phyloP scores from a whole-genome alignment of 2,113 vertebrate species.

The Melanocharis versteri region DNA sequence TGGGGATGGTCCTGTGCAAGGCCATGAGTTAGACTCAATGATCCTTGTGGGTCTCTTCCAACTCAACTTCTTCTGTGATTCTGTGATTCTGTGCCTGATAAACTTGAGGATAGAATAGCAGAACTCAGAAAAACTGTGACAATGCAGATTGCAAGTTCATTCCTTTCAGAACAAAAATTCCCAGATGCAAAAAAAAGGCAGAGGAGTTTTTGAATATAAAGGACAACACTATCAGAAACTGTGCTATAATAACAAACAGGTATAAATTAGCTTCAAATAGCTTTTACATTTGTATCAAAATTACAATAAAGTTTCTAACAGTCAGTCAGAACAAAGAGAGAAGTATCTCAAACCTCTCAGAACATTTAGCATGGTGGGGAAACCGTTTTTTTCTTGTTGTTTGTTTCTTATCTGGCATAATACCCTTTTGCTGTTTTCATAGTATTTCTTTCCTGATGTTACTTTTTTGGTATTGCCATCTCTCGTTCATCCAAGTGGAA shows the following conservation, averaged over 20 bases:
- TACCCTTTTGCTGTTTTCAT: neutral
- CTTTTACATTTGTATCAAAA: neutral
- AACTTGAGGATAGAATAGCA: neutral
- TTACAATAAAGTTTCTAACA: neutral
- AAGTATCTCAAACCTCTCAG: neutral
- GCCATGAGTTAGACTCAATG: fast-evolving
- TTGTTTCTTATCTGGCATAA: neutral
- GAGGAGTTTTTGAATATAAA: neutral
- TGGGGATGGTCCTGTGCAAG: neutral
- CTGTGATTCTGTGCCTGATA: neutral
- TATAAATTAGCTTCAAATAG: neutral
- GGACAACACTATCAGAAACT: neutral
- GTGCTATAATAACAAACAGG: neutral
- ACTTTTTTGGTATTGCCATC: neutral
- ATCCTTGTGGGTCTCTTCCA: neutral
- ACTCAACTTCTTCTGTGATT: neutral
- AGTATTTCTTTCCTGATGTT: neutral
- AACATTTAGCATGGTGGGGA: neutral
- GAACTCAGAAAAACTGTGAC: neutral
- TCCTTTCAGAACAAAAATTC: neutral
- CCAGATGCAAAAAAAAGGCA: neutral
- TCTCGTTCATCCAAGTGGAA: neutral
- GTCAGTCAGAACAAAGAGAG: neutral
- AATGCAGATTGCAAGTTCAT: neutral
- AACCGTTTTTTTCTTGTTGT: neutral